Evolutionary conservation across 2,888 invertebrate genomes (phyloP), one percentile per base, ranked within the genome.

Genomic region (Epirrita christyi): DNA sequence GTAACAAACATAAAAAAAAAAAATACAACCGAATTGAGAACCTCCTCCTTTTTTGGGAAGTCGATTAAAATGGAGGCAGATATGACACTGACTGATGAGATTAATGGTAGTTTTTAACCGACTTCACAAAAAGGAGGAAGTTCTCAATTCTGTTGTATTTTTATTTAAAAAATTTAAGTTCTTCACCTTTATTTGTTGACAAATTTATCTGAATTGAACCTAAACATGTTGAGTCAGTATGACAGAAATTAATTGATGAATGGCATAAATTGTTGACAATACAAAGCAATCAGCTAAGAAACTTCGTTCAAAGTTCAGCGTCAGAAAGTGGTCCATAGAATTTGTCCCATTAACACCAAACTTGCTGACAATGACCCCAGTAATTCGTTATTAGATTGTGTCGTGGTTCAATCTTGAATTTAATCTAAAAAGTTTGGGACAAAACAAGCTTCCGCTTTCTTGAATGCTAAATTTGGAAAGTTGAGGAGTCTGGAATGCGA

Each of bases 401-500:
- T 49, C 32, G 51, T 43, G 52, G 49, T 41, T 50, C 47, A 42
- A 48, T 63, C 61, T 49, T 44, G 45, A 43, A 41, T 63, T 61
- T 66, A 56, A 66, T 66, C 48, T 54, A 45, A 55, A 64, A 64
- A 61, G 48, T 66, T 66, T 14, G 15, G 34, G 41, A 50, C 48
- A 55, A 55, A 63, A 55, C 60, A 53, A 34, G 28, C 38, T 47
- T 46, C 38, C 43, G 41, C 32, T 46, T 21, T 46, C 34, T 46
- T 28, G 54, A 59, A 42, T 46, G 38, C 27, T 37, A 50, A 55
- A 44, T 37, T 29, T 37, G 55, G 41, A 53, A 46, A 42, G 41
- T 21, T 42, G 32, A n/a, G 21, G 27, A 41, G 46, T 37, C 8
- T 10, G 44, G 14, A 48, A 49, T 46, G 44, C 29, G 40, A 41